Percentiles rank a stretch among this genome's conserved stretches.
Evolutionary conservation across 2,113 vertebrate species (phyloP).

Genomic region (Pitta sordida): DNA sequence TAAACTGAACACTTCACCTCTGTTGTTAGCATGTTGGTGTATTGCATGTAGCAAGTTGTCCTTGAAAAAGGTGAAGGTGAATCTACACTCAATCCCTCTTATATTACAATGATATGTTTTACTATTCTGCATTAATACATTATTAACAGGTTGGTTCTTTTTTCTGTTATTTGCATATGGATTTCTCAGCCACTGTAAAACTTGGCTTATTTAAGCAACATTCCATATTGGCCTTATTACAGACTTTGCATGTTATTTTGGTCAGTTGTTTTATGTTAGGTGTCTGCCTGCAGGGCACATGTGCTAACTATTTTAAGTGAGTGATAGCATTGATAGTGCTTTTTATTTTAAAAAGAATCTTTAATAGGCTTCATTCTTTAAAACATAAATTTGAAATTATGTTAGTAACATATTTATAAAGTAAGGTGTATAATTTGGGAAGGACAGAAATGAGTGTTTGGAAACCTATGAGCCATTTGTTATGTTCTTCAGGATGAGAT

Average conservation of each 20-base stretch:
- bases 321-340: background rate
- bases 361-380: background rate
- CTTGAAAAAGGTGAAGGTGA: background rate
- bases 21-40: background rate
- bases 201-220: background rate
- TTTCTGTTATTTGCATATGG: background rate
- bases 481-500: background rate
- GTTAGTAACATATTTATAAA: background rate
- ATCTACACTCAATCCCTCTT: background rate
- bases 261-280: background rate
- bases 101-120: no score
- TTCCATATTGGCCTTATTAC: background rate
- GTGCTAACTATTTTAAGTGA: background rate
- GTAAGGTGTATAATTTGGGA: background rate
- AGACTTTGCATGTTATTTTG: background rate
- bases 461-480: background rate
- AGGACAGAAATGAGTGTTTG: background rate
- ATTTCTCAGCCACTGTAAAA: background rate
- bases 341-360: background rate
- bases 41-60: background rate
- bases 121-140: background rate
- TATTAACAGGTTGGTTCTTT: background rate
- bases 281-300: background rate
- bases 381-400: background rate
- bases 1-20: background rate